These are phyloP conservation scores for Eristalis arbustorum DNA, from an alignment of 2,888 invertebrate species.

Conservation along the genomic window DNA sequence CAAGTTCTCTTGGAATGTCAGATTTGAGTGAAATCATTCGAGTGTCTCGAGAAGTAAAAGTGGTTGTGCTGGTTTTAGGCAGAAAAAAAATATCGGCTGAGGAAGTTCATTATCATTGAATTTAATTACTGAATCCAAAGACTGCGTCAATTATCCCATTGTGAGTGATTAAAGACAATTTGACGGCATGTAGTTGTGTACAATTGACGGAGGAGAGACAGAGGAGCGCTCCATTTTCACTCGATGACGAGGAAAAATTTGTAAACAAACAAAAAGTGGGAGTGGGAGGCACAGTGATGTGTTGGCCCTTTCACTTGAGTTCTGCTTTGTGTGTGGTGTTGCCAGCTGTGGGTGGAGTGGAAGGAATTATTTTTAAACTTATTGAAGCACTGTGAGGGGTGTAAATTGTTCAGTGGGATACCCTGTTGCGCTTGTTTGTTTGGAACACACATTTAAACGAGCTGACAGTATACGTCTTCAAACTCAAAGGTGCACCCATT, in stretches of 20 bases:
- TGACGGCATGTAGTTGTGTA: not conserved
- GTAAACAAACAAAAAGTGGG: not conserved
- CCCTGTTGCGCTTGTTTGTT: no score
- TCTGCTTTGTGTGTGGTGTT: not conserved
- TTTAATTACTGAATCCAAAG: constrained; percentile 8
- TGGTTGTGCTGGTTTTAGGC: not conserved
- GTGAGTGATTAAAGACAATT: not conserved
- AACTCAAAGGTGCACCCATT: no score
- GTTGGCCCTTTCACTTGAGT: not conserved
- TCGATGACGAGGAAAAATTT: not conserved
- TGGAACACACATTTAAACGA: no score
- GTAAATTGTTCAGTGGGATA: no score
- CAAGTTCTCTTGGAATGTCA: not conserved
- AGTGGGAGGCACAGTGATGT: not conserved
- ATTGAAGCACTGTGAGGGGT: no score
- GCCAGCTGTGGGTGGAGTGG: not conserved
- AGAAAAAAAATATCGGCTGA: not conserved
- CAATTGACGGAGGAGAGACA: not conserved
- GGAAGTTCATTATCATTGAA: constrained; percentile 1
- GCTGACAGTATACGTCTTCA: no score
- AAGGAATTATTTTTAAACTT: not conserved
- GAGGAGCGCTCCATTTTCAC: not conserved
- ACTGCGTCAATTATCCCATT: not conserved
- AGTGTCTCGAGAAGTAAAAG: not conserved
- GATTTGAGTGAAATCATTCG: not conserved